These are phyloP conservation scores for Apotomis turbidana DNA, from an alignment of 2,888 invertebrate genomes.

Conservation along the genomic window DNA sequence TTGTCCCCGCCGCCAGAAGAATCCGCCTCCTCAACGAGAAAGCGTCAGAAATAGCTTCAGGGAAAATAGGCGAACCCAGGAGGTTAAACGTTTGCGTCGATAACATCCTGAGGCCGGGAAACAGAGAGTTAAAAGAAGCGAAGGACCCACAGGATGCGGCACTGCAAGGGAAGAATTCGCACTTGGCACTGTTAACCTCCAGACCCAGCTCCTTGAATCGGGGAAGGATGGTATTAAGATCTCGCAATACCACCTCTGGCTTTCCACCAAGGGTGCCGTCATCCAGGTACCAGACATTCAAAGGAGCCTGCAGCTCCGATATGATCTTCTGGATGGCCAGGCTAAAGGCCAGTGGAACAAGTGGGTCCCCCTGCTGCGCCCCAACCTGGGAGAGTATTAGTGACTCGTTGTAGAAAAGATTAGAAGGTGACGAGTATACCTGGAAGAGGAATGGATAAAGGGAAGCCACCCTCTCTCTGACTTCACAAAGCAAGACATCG, in stretches of 20 bases:
- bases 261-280: conserved; percentile 1
- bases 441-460: conserved; percentile 11
- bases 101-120: too few species aligned
- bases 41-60: too few species aligned
- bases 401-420: conserved; percentile 8
- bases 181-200: neutral
- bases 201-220: conserved; percentile 2
- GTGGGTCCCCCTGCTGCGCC: conserved; percentile 13
- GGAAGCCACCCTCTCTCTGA: neutral
- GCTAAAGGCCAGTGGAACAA: neutral
- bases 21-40: too few species aligned
- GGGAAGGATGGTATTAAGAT: neutral
- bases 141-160: neutral
- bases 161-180: neutral
- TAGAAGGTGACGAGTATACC: conserved; percentile 6
- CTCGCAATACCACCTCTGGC: neutral
- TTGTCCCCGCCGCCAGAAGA: too few species aligned
- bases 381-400: conserved; percentile 18
- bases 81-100: too few species aligned
- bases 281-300: neutral
- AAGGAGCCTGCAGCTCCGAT: neutral
- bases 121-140: too few species aligned
- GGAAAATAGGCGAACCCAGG: too few species aligned
- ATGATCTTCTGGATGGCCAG: too few species aligned
- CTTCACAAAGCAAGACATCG: conserved; percentile 1